Evolutionary conservation across 2,113 vertebrate species (phyloP).

Genomic region (western clawed frog (Xenopus tropicalis)): DNA sequence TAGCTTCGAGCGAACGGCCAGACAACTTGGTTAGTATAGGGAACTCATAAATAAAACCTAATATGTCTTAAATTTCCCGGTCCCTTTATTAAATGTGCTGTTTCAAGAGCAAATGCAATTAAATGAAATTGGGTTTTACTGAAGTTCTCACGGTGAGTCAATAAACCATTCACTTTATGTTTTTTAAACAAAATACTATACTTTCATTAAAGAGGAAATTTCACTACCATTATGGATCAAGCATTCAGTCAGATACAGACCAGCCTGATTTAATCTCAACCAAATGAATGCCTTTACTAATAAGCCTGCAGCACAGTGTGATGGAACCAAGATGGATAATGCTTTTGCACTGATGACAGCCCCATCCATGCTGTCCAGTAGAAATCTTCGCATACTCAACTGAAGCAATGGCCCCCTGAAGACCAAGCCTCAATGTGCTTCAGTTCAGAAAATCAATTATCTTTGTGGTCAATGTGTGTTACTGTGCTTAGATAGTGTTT

Average conservation of each 20-base stretch:
- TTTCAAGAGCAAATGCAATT: not conserved
- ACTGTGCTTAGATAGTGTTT: too few relatives aligned
- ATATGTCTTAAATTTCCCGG: not conserved
- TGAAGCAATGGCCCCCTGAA: too few relatives aligned
- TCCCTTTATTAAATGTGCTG: not conserved
- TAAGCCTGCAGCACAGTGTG: too few relatives aligned
- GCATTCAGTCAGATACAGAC: not conserved
- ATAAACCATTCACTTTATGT: not conserved
- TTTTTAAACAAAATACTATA: not conserved
- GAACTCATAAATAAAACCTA: not conserved
- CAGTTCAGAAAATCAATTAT: too few relatives aligned
- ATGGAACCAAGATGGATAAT: too few relatives aligned
- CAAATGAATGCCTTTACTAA: too few relatives aligned
- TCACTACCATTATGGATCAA: not conserved
- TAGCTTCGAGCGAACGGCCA: not conserved
- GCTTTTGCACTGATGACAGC: too few relatives aligned
- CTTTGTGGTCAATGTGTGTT: too few relatives aligned
- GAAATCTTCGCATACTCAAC: too few relatives aligned
- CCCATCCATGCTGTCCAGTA: too few relatives aligned
- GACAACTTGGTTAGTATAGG: not conserved
- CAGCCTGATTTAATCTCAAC: not conserved
- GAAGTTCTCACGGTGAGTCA: not conserved
- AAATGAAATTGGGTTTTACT: constrained; percentile 1
- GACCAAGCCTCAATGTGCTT: too few relatives aligned
- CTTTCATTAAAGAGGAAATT: not conserved